These are phyloP conservation scores for Plestiodon gilberti DNA, from an alignment of 2,113 vertebrate species.

Conservation along the genomic window DNA sequence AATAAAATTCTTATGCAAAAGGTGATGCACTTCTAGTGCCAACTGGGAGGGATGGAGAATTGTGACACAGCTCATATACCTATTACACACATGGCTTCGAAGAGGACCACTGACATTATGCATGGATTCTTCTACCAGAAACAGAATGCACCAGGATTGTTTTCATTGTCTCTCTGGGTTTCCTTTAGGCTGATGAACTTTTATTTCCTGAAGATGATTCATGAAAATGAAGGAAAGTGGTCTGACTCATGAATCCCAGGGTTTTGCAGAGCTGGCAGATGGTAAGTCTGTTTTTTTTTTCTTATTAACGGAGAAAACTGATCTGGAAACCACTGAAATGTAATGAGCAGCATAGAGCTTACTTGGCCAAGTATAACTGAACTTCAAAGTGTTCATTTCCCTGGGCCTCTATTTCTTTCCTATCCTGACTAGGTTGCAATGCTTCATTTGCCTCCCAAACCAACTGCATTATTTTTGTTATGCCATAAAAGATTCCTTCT, in stretches of 20 bases:
- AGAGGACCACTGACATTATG: background rate
- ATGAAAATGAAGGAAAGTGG: constrained; percentile 11
- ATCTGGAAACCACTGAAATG: background rate
- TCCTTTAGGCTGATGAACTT: background rate
- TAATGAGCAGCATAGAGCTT: constrained; percentile 10
- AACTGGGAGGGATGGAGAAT: background rate
- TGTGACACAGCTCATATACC: background rate
- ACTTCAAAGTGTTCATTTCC: constrained; percentile 6
- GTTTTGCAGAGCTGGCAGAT: background rate
- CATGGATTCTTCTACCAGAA: background rate
- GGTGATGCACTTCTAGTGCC: background rate
- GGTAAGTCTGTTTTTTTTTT: background rate
- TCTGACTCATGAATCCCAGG: background rate
- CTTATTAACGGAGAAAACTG: background rate
- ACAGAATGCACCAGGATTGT: background rate
- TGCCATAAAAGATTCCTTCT: background rate
- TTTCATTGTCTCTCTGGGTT: background rate
- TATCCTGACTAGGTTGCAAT: background rate
- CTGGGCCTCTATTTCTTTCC: background rate
- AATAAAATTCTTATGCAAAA: background rate
- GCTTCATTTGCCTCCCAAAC: constrained; percentile 5
- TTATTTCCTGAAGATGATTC: constrained; percentile 14
- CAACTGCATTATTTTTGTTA: background rate
- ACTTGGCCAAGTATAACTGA: constrained; percentile 2
- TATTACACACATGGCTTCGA: background rate